A percentile compares a stretch with the other conserved stretches of the same genome.
These are phyloP conservation scores for Steatornis caripensis DNA, from an alignment of 2,113 vertebrate genomes.

Conservation along the genomic window DNA sequence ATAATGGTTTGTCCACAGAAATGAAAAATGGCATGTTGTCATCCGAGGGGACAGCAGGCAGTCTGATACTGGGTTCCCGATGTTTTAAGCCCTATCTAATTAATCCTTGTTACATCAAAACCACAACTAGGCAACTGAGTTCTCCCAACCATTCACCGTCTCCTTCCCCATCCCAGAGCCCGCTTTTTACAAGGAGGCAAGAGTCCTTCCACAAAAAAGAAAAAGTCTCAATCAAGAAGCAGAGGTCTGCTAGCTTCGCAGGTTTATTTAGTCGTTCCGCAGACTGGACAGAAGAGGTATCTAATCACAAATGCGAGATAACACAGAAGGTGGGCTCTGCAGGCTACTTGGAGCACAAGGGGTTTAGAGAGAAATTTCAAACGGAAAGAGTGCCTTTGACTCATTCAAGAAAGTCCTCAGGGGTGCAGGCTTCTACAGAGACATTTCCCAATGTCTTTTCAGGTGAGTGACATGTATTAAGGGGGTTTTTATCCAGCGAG, in stretches of 20 bases:
- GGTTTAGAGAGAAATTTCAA: slow-evolving; percentile 48
- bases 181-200: slow-evolving; percentile 73
- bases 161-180: slow-evolving; percentile 87
- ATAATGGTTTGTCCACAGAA: background rate
- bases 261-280: slow-evolving; percentile 85
- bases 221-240: slow-evolving; percentile 61
- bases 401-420: slow-evolving; percentile 74
- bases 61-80: slow-evolving; percentile 71
- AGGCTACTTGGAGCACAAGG: slow-evolving; percentile 73
- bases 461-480: slow-evolving; percentile 75
- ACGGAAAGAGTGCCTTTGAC: slow-evolving; percentile 72
- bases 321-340: slow-evolving; percentile 67
- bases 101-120: slow-evolving; percentile 91
- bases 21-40: slow-evolving; percentile 36
- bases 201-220: slow-evolving; percentile 67
- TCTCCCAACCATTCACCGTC: slow-evolving; percentile 85
- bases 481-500: no score
- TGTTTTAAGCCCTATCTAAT: slow-evolving; percentile 84
- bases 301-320: slow-evolving; percentile 1
- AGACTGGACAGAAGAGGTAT: slow-evolving; percentile 88
- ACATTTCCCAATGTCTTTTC: slow-evolving; percentile 89
- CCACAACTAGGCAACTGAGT: slow-evolving; percentile 92
- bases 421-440: slow-evolving; percentile 76
- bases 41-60: slow-evolving; percentile 57
- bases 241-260: slow-evolving; percentile 73